Percentiles rank a stretch among this genome's conserved stretches.
phyloP scores from a whole-genome alignment of 2,888 invertebrate species.

The Napeogenes sylphis region DNA sequence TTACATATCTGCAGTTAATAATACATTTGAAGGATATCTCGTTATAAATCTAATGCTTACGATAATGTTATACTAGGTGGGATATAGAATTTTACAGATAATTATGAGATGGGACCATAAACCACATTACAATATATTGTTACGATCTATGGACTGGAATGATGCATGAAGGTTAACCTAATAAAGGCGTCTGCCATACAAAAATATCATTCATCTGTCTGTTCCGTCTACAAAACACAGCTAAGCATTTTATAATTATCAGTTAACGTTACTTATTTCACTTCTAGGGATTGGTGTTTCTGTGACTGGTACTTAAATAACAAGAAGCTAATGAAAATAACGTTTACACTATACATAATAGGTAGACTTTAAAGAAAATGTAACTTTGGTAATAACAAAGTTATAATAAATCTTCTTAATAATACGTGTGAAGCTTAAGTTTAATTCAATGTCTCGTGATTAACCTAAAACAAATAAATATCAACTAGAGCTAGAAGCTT shows the following conservation, averaged over 20 bases:
- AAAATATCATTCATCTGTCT: constrained; percentile 74
- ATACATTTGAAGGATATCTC: constrained; percentile 25
- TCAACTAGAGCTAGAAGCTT: constrained; percentile 50
- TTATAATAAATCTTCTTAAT: constrained; percentile 30
- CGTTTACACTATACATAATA: constrained; percentile 13
- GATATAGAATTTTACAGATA: constrained; percentile 51
- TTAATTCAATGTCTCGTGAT: constrained; percentile 23
- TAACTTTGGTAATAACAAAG: constrained; percentile 44
- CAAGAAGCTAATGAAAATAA: constrained; percentile 18
- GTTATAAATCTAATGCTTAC: constrained; percentile 51
- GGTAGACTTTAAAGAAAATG: constrained; percentile 36
- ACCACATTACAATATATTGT: background rate
- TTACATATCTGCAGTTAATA: constrained; percentile 20
- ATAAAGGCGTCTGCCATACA: constrained; percentile 50
- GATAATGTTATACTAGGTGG: constrained; percentile 72
- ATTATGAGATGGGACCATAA: constrained; percentile 15
- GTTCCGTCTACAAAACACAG: constrained; percentile 56
- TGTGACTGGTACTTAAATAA: constrained; percentile 16
- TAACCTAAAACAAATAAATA: constrained; percentile 56
- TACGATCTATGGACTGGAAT: background rate
- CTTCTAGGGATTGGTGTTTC: constrained; percentile 22
- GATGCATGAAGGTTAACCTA: constrained; percentile 2
- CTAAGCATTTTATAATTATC: constrained; percentile 49
- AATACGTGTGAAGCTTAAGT: constrained; percentile 29
- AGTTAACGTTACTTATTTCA: constrained; percentile 21